Evolutionary conservation across 2,797 vertebrate genomes (phyloP), one percentile per base, ranked within the genome.

Genomic region (Sebastes oblongus): DNA sequence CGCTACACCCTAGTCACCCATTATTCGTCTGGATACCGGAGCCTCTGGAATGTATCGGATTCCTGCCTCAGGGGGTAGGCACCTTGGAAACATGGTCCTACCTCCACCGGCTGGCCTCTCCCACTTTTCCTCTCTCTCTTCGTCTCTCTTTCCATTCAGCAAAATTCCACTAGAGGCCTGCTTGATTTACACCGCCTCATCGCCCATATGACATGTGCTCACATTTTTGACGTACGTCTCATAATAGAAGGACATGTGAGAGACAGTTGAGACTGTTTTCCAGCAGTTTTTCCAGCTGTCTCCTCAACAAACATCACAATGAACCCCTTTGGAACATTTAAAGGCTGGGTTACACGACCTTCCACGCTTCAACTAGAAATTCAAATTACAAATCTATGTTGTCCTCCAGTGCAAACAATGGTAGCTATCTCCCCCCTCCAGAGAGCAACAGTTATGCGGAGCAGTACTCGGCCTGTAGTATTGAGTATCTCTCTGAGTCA

Each of bases 21-120:
- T 95, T 95, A 93, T 94, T 91, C 81, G 88, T 90, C 92, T 88
- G 91, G 91, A 93, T 91, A 94, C 79, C 83, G 89, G 88, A 94
- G 89, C 91, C 89, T 86, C 68, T 92, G 94, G 94, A 95, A 95
- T 93, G 93, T 93, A 95, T 94, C 87, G 3, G 88, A 94, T 95
- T 94, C 91, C 92, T 91, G 92, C 93, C 92, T 90, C 80, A 3
- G 90, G 92, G 90, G 87, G 85, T 83, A 77, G 75, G 91, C 86
- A 93, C 89, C 90, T 94, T 88, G 88, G 91, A 93, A 94, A 94
- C 88, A 79, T 25, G 50, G 92, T 80, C 83, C 77, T 86, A 92
- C 87, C 90, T 93, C 84, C 79, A 84, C 59, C 39, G 52, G 76
- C 78, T 69, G 32, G 73, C 83, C 86, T 86, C 80, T 81, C 84